Base-by-base conservation (phyloP, 2,888 invertebrate genomes). In the Athalia rosae region DNA sequence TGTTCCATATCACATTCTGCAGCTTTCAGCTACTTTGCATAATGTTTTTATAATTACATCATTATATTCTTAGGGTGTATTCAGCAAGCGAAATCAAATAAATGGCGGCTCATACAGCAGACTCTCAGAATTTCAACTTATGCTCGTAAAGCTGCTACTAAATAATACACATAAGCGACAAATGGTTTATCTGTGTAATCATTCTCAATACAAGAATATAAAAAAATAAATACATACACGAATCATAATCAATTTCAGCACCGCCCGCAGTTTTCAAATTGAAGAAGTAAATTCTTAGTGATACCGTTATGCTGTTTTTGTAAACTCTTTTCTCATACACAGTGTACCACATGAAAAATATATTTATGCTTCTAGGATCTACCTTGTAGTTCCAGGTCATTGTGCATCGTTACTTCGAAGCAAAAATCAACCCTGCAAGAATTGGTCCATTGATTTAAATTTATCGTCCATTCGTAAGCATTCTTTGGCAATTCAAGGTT, bases 11-110 rank as follows among this genome's bases (percentile, higher is more conserved):
- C 74, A 74, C 74, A 74, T 74, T 74, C 74, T 74, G 74, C 74
- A 74, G 74, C 74, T 74, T 71, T 74, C 41, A 74, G 74, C 74
- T 74, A 74, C 74, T 73, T 73, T 73, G 74, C 74, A 62, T 74
- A 74, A 74, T 28, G 74, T 74, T 48, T 74, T 74, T 61, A 62
- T 74, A 61, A 74, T 74, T 74, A 74, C 59, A 74, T 74, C 28
- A 61, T 74, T 61, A 50, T 61, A 74, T 48, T 74, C 47, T 11
- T 74, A 74, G 53, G 74, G 47, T 15, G 66, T 74, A 48, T 74
- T 61, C 48, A 74, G 61, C 74, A 74, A 74, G 61, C 74, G 61
- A 74, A 74, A 61, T 62, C 71, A 71, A 71, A 56, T 9, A 45
- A 66, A 13, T 61, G 74, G 74, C 74, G 48, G 47, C 48, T 61